Percentiles rank a stretch among this genome's conserved stretches.
phyloP scores from a whole-genome alignment of 2,113 vertebrate genomes.

The Turdus rufiventris region DNA sequence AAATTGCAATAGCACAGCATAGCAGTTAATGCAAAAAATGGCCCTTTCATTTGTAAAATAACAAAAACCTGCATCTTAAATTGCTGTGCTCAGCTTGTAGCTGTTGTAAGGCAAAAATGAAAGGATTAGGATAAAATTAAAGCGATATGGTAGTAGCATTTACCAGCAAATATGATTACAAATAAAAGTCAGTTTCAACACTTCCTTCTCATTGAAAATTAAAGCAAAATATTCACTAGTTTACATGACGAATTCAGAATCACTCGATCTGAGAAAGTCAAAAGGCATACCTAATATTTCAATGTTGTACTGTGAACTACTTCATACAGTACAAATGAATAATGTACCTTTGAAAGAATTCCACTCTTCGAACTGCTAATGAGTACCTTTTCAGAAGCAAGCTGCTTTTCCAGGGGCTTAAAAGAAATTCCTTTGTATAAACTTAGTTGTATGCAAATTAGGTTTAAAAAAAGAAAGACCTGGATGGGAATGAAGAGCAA shows the following conservation, averaged over 20 bases:
- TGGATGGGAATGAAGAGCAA: background rate
- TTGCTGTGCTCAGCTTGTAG: conserved; percentile 45
- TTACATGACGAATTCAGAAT: conserved; percentile 30
- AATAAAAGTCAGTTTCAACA: background rate
- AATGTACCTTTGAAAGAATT: conserved; percentile 29
- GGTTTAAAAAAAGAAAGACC: conserved; percentile 30
- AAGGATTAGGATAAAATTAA: conserved; percentile 44
- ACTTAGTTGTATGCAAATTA: conserved; percentile 35
- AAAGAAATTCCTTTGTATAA: conserved; percentile 51
- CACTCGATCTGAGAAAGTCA: conserved; percentile 36
- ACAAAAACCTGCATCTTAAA: conserved; percentile 63
- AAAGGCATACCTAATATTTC: conserved; percentile 32
- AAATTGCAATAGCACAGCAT: conserved; percentile 56
- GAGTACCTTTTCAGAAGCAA: conserved; percentile 49
- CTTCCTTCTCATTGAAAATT: conserved; percentile 33
- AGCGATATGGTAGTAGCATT: background rate
- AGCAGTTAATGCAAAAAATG: conserved; percentile 63
- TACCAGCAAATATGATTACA: background rate
- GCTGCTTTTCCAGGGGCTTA: conserved; percentile 35
- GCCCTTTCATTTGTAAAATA: conserved; percentile 61
- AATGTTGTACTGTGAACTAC: background rate
- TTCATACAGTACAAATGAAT: conserved; percentile 24
- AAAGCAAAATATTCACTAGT: background rate
- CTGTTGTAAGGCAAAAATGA: conserved; percentile 53
- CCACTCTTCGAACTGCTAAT: conserved; percentile 31